Conservation (phyloP, 2,888 invertebrate genomes). For the Rhyacophila evoluta region DNA sequence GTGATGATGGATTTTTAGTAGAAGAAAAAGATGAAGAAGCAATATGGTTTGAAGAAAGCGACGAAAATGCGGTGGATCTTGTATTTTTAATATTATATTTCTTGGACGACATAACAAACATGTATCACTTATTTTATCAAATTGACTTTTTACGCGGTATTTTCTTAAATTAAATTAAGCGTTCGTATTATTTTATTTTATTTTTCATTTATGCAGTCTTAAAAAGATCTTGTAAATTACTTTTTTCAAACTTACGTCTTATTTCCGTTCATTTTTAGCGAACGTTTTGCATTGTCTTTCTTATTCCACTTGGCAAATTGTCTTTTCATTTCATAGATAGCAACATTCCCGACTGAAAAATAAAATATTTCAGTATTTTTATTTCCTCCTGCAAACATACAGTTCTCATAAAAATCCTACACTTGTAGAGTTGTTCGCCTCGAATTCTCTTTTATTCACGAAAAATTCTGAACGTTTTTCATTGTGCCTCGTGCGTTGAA, state of each 20-base stretch:
- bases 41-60: constrained; percentile 25
- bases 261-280: not conserved
- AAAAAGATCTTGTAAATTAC: not conserved
- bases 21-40: constrained; percentile 20
- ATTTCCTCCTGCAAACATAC: not conserved
- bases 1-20: not conserved
- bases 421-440: constrained; percentile 10
- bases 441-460: constrained; percentile 18
- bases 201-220: not conserved
- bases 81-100: constrained; percentile 28
- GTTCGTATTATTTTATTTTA: not conserved
- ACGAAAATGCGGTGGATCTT: constrained; percentile 35
- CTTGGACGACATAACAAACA: constrained; percentile 43
- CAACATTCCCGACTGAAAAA: not conserved
- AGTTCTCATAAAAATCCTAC: constrained; percentile 20
- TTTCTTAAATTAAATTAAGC: not conserved
- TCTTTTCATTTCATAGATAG: constrained; percentile 5
- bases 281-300: not conserved
- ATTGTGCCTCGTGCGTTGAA: constrained; percentile 27
- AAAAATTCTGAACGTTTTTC: constrained; percentile 22
- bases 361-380: not conserved
- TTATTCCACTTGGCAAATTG: constrained; percentile 4
- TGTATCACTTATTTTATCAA: not conserved
- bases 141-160: not conserved
- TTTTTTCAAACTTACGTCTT: not conserved